A percentile compares a stretch with the other conserved stretches of the same genome.
phyloP scores from a whole-genome alignment of 2,888 invertebrate genomes.

The Platynereis dumerilii region DNA sequence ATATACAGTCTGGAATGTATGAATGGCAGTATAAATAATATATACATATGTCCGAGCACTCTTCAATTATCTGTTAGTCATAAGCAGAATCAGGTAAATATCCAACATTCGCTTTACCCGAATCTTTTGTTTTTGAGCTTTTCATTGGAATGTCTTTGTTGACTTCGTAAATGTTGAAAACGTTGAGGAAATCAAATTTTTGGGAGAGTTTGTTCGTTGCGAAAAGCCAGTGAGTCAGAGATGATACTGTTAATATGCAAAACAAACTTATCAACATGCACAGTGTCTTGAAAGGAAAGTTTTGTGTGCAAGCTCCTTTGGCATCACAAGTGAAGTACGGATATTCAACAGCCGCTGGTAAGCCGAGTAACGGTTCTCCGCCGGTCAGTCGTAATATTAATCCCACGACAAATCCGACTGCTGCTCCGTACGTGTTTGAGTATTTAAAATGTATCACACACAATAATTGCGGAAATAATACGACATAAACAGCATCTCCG shows the following conservation, averaged over 20 bases:
- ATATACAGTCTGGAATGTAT: no score
- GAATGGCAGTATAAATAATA: no score
- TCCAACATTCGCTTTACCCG: no score
- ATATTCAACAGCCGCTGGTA: conserved; percentile 53
- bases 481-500: conserved; percentile 97
- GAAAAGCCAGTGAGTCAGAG: not conserved
- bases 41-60: no score
- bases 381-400: conserved; percentile 67
- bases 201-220: not conserved
- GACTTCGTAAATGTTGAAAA: not conserved
- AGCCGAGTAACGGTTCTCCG: conserved; percentile 50
- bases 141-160: no score
- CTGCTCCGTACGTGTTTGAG: conserved; percentile 96
- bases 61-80: no score
- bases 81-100: no score
- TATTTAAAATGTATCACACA: conserved; percentile 96
- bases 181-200: not conserved
- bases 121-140: no score
- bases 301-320: not conserved
- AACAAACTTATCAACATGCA: not conserved
- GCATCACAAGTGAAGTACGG: conserved; percentile 48
- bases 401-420: conserved; percentile 72
- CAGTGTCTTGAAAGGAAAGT: not conserved
- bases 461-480: conserved; percentile 88
- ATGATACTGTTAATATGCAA: not conserved